Evolutionary conservation across 1,140 invertebrate genomes (phyloP), one percentile per base, ranked within the genome.

Genomic region (Drosophila ercepeae): DNA sequence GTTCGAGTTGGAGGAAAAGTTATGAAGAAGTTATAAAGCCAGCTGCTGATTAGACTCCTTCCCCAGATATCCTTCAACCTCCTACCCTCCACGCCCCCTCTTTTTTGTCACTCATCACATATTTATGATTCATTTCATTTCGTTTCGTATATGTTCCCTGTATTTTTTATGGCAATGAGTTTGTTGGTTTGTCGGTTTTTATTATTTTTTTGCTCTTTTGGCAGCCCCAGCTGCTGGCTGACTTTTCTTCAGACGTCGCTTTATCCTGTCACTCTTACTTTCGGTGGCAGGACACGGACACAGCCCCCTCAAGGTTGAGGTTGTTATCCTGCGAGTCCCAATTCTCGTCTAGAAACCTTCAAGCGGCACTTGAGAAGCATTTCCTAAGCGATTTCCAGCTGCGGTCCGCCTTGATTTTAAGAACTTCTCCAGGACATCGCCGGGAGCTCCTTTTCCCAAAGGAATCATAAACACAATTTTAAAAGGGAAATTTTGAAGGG

Each of bases 51-150:
- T 70, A 25, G 42, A 55, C 25, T 42, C 7, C 16, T 19, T 36
- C 27, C 13, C 51, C 42, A 16, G n/a, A n/a, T n/a, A n/a, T n/a
- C n/a, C n/a, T n/a, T n/a, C n/a, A n/a, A n/a, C n/a, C n/a, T n/a
- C n/a, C n/a, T n/a, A n/a, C n/a, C n/a, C n/a, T 21, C 4, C 4
- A 21, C 21, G 4, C 2, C 21, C 21, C 21, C 2, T 21, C 21
- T 21, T 4, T 21, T 9, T 25, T 18, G 4, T n/a, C 36, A 18
- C 68, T 71, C 68, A 71, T 71, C 68, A 60, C 54, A 71, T 71
- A 71, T 71, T 71, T 71, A 71, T 71, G 68, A 71, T 71, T 70
- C 67, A 71, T 67, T 67, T 67, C 46, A 67, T 67, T 67, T 67
- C 39, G 46, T 11, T 67, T 65, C 46, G 55, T 60, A 46, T 60